Evolutionary conservation across 2,113 vertebrate species (phyloP).

Genomic region (Ophthalmolycus amberensis): DNA sequence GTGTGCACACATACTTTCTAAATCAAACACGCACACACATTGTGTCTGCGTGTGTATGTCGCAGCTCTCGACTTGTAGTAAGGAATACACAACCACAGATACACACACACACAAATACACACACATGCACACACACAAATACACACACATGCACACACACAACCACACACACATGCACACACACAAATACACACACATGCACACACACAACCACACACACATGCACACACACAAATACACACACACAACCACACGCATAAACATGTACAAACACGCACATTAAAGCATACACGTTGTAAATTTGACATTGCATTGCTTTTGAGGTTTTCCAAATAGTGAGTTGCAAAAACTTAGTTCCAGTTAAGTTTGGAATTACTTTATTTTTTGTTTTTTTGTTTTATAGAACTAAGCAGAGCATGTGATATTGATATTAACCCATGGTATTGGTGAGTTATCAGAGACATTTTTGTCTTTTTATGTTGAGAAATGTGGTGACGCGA

Average conservation of each 20-base stretch:
- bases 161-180: neutral
- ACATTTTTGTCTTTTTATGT: too few species aligned
- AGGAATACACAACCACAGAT: neutral
- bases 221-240: too few species aligned
- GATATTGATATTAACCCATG: too few species aligned
- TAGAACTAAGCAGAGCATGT: too few species aligned
- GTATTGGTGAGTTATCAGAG: too few species aligned
- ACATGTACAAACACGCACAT: neutral
- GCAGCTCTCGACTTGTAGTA: neutral
- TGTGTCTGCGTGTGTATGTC: neutral
- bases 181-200: too few species aligned
- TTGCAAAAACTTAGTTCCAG: neutral
- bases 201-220: neutral
- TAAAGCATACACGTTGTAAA: neutral
- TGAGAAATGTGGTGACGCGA: too few species aligned
- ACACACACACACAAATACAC: neutral
- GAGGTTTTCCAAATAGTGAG: neutral
- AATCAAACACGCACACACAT: neutral
- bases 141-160: neutral
- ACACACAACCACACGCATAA: neutral
- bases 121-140: too few species aligned
- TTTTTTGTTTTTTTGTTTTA: neutral
- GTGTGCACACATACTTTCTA: too few species aligned
- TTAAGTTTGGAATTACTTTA: neutral
- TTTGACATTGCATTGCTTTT: neutral